Conservation (phyloP, 2,888 invertebrate species). For the Myopa testacea region DNA sequence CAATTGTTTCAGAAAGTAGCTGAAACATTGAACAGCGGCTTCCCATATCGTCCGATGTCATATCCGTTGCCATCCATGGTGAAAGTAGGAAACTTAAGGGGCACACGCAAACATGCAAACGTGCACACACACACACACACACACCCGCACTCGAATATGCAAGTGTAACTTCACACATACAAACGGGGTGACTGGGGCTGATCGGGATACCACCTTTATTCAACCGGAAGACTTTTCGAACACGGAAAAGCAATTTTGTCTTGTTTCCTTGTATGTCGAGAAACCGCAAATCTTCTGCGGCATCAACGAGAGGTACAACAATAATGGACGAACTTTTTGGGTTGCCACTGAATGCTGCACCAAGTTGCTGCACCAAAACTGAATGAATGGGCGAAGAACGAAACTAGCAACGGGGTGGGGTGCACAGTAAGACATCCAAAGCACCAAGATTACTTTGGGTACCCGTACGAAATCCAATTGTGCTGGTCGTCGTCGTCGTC, state of each 20-base stretch:
- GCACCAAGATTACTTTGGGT: background rate
- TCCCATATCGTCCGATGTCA: slow-evolving; percentile 5
- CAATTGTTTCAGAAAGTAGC: slow-evolving; percentile 3
- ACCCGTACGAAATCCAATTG: slow-evolving; percentile 8
- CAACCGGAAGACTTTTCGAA: slow-evolving; percentile 33
- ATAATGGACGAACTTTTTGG: background rate
- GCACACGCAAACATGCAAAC: slow-evolving; percentile 2
- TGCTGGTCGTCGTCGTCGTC: background rate
- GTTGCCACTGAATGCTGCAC: slow-evolving; percentile 1
- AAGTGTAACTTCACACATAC: background rate
- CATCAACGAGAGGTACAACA: background rate
- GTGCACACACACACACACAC: slow-evolving; percentile 11
- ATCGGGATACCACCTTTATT: slow-evolving; percentile 30
- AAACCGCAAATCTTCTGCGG: slow-evolving; percentile 31
- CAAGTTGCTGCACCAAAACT: too few relatives aligned
- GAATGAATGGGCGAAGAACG: background rate
- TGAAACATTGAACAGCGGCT: background rate
- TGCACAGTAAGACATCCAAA: background rate
- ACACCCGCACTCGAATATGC: too few relatives aligned
- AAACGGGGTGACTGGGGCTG: background rate
- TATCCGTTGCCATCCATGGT: background rate
- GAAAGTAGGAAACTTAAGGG: background rate
- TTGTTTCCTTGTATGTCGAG: slow-evolving; percentile 29
- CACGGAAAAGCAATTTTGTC: slow-evolving; percentile 38
- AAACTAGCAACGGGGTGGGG: background rate